Base-by-base conservation (phyloP, 2,888 invertebrate genomes). In the Drosophila rubida region DNA sequence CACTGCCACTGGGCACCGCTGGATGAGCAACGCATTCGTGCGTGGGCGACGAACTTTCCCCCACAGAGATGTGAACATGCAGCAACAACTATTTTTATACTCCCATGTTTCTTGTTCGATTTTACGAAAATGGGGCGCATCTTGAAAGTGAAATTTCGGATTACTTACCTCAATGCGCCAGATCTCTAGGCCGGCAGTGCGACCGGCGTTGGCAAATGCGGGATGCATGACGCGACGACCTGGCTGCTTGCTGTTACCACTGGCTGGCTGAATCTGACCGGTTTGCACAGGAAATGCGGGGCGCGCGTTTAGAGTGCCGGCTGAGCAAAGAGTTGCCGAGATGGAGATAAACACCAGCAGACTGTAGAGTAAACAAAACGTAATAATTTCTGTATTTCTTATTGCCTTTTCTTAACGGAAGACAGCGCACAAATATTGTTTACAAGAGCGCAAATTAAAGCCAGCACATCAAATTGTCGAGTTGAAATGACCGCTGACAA, bases 91-190 rank as follows among this genome's bases (percentile, higher is more conserved):
- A 85, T 82, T 85, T 85, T 64, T 77, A 71, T 41, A 66, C 54
- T 23, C 13, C 11, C 1, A 16, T 16, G 13, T 48, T 6, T 23
- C 13, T 13, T 8, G 41, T 13, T 45, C 19, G 25, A 25, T 25
- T 25, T 25, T 9, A 19, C 4, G 2, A 27, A 30, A 44, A 39
- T 46, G 41, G 41, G 23, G 23, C 45, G 13, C 19, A 55, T 41
- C 22, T 55, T 25, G 9, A 30, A 57, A 62, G 50, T 66, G 62
- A 61, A 66, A 62, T 35, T 32, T 35, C 37, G 23, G 46, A 22
- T 25, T 4, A 74, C 93, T 93, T 90, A 96, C 96, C 94, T 97
- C 96, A 68, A 97, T 95, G 89, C 96, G 94, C 96, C 96, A 96
- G 80, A 96, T 94, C 91, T 96, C 95, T 0, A 96, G 80, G 0